phyloP scores from a whole-genome alignment of 1,140 invertebrate species.

The Halesus radiatus region DNA sequence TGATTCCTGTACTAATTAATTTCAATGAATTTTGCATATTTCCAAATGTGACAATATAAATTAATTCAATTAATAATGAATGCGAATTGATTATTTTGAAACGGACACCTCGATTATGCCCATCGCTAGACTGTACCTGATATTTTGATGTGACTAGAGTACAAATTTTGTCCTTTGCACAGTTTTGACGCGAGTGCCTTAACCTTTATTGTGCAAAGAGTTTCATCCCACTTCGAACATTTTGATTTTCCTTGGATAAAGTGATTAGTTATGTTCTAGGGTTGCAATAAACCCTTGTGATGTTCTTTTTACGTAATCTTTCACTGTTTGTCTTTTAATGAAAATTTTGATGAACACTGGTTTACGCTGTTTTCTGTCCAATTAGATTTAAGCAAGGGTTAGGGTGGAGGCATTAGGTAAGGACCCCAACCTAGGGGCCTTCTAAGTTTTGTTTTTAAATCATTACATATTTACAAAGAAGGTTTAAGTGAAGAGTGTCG shows the following conservation, averaged over 20 bases:
- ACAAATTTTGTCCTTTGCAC: conserved; percentile 1
- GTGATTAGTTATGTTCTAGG: too few relatives aligned
- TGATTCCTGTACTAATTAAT: too few relatives aligned
- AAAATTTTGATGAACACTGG: background rate
- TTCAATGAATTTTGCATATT: too few relatives aligned
- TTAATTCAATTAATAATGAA: too few relatives aligned
- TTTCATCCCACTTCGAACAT: too few relatives aligned
- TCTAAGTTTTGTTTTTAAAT: background rate
- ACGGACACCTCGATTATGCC: too few relatives aligned
- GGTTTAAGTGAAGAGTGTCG: background rate
- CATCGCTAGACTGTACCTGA: too few relatives aligned
- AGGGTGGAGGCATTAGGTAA: background rate
- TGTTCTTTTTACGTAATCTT: conserved; percentile 5
- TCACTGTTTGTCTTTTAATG: conserved; percentile 14
- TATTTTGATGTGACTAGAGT: too few relatives aligned
- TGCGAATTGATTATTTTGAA: too few relatives aligned
- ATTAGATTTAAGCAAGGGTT: background rate
- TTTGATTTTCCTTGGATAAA: too few relatives aligned
- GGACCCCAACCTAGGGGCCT: background rate
- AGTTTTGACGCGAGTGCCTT: conserved; percentile 28
- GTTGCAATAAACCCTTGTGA: conserved; percentile 2
- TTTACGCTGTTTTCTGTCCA: background rate
- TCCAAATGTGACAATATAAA: too few relatives aligned
- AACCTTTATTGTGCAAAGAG: background rate
- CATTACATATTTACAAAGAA: background rate